phyloP scores from a whole-genome alignment of 2,797 vertebrate species.

The Okamejei kenojei region DNA sequence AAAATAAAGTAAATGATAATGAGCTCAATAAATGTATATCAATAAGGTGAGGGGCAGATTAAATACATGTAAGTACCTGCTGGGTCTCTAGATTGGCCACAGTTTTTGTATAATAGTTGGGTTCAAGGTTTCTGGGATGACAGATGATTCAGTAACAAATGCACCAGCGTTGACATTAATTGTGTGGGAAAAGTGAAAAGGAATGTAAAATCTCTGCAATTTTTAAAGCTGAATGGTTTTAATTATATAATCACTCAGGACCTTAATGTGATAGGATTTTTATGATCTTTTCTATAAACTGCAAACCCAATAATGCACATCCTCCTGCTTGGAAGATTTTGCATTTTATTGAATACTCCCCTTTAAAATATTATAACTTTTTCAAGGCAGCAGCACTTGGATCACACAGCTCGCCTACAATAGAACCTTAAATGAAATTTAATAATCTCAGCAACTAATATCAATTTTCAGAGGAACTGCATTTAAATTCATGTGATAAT shows the following conservation, averaged over 20 bases:
- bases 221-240: constrained; percentile 33
- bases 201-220: constrained; percentile 31
- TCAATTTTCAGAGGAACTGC: not conserved
- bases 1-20: no score
- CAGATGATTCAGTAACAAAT: constrained; percentile 16
- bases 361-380: constrained; percentile 16
- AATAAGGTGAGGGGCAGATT: no score
- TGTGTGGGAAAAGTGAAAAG: not conserved
- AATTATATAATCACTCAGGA: constrained; percentile 29
- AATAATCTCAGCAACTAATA: not conserved
- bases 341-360: constrained; percentile 21
- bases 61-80: no score
- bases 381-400: not conserved
- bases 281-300: constrained; percentile 26
- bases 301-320: constrained; percentile 29
- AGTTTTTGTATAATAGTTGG: not conserved
- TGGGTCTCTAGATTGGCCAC: not conserved
- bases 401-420: not conserved
- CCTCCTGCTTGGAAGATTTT: constrained; percentile 25
- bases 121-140: not conserved
- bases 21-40: no score
- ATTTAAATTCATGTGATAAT: not conserved
- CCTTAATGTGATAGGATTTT: constrained; percentile 32
- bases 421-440: not conserved
- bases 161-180: not conserved